Evolutionary conservation across 2,797 vertebrate genomes (phyloP).

Genomic region (Sebastiscus tertius): DNA sequence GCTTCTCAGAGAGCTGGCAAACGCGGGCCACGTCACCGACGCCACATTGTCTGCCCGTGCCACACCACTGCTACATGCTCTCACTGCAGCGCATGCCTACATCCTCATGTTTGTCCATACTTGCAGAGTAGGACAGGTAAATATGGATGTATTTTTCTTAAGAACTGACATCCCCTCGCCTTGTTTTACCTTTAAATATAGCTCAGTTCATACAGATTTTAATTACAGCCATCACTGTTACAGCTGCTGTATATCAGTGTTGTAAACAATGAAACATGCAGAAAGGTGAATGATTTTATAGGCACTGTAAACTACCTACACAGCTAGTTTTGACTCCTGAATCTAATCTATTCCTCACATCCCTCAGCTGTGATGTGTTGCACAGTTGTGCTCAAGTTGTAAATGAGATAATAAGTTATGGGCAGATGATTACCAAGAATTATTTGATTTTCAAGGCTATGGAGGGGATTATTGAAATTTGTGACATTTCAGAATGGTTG

Average conservation of each 20-base stretch:
- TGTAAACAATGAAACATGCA: background rate
- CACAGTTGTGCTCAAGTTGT: background rate
- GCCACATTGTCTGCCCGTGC: conserved; percentile 94
- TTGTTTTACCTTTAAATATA: background rate
- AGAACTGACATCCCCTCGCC: background rate
- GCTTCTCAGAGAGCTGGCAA: conserved; percentile 92
- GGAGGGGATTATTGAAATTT: background rate
- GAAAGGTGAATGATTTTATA: background rate
- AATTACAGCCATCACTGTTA: background rate
- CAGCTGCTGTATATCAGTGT: background rate
- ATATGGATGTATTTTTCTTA: conserved; percentile 2
- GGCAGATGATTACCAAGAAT: background rate
- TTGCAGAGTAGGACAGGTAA: conserved; percentile 96
- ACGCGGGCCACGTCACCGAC: conserved; percentile 91
- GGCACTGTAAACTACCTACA: background rate
- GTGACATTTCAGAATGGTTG: background rate
- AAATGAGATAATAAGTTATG: background rate
- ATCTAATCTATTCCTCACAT: background rate
- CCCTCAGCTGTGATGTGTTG: background rate
- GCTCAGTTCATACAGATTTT: background rate
- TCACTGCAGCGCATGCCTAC: conserved; percentile 95
- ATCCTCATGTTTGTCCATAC: conserved; percentile 99
- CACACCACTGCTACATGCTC: conserved; percentile 93
- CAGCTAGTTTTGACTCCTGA: background rate
- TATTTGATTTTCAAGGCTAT: background rate